These are phyloP conservation scores for Tachina grossa DNA, from an alignment of 2,888 invertebrate species.

Conservation along the genomic window DNA sequence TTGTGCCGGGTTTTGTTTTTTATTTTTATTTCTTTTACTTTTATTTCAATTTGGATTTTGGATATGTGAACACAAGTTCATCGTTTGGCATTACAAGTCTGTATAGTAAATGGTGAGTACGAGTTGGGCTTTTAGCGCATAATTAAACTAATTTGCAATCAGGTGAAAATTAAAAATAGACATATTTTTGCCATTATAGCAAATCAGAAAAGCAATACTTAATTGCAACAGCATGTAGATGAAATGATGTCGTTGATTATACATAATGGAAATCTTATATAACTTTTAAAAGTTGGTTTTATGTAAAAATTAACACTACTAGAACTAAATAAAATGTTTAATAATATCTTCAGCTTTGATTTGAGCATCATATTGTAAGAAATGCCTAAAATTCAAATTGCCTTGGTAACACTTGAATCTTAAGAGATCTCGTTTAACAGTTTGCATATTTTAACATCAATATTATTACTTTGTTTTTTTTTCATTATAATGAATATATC, in stretches of 20 bases:
- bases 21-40: constrained; percentile 1
- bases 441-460: too few species aligned
- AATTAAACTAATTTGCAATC: constrained; percentile 56
- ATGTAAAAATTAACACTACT: too few species aligned
- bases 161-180: constrained; percentile 55
- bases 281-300: too few species aligned
- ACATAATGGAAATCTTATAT: neutral
- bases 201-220: constrained; percentile 5
- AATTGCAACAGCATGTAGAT: constrained; percentile 5
- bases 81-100: constrained; percentile 82
- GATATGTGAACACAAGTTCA: constrained; percentile 76
- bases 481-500: too few species aligned
- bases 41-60: constrained; percentile 73
- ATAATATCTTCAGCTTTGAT: too few species aligned
- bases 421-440: too few species aligned
- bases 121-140: constrained; percentile 46
- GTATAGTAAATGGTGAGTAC: constrained; percentile 80
- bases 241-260: neutral
- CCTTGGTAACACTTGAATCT: too few species aligned
- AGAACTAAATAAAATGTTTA: too few species aligned
- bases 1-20: constrained; percentile 9
- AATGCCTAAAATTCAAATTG: too few species aligned
- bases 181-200: constrained; percentile 6
- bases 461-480: too few species aligned
- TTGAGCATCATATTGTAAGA: too few species aligned